Conservation (phyloP, 2,113 vertebrate genomes). For the Lucifuga dentata region DNA sequence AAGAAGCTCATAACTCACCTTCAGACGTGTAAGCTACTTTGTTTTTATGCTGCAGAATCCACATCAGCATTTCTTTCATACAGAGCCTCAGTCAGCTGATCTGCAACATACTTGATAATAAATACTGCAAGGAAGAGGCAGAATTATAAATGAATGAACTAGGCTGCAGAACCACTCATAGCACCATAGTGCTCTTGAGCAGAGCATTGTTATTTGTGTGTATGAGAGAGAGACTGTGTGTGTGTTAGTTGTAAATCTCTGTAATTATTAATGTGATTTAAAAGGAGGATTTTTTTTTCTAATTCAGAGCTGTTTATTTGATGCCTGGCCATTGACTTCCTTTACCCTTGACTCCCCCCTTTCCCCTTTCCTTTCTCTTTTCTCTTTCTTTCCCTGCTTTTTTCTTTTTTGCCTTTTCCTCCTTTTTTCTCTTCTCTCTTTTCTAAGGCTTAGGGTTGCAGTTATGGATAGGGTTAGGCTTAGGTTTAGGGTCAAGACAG, state of each 20-base stretch:
- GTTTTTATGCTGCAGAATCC: not conserved
- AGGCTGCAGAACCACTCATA: not conserved
- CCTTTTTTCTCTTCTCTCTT: no score
- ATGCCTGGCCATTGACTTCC: no score
- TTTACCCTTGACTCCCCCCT: no score
- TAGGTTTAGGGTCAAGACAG: no score
- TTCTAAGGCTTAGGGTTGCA: no score
- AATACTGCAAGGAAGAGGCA: not conserved
- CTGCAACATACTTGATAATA: not conserved
- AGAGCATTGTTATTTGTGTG: not conserved
- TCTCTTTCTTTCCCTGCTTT: no score
- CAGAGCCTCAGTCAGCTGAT: not conserved
- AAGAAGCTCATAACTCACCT: conserved; percentile 24
- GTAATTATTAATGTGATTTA: not conserved
- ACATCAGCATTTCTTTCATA: conserved; percentile 1
- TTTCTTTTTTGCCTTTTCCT: no score
- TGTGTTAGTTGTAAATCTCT: not conserved
- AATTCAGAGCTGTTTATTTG: no score
- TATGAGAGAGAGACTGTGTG: not conserved
- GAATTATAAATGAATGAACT: not conserved
- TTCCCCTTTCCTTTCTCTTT: no score
- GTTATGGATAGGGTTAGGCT: no score
- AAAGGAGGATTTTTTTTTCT: no score
- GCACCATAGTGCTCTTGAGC: not conserved
- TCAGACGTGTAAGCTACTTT: not conserved